Evolutionary conservation across 2,797 vertebrate genomes (phyloP), one percentile per base, ranked within the genome.

Genomic region (Ptychadena robeensis): DNA sequence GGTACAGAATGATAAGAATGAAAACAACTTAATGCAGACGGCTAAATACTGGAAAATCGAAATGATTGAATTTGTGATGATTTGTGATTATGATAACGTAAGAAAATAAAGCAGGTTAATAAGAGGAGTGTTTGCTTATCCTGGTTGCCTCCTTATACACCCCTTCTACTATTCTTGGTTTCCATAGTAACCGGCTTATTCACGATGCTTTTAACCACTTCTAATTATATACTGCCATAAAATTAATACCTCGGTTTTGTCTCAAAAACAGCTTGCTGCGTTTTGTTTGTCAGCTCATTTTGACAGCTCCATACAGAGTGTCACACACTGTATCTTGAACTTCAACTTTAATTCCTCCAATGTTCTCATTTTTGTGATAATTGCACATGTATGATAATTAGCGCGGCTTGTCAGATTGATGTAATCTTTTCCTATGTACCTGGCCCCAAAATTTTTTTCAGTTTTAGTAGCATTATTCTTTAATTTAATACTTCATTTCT

Each of bases 171-270:
- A 87, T 89, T 87, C 82, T 86, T 89, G 85, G 94, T 95, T 94
- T 82, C 93, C 91, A 95, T 94, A 87, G 93, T 87, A 90, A 94
- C 94, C 83, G 76, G 86, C 86, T 93, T 93, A 93, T 93, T 94
- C 90, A 91, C 86, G 91, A 91, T 91, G 88, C 90, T 90, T 79
- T 84, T 89, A 92, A 86, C 86, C 90, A 91, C 89, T 92, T 93
- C 92, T 93, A 93, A 94, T 94, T 93, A 93, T 91, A 93, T 88
- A 88, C 88, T 89, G 90, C 90, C 88, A 89, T 90, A 92, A 92
- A 92, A 92, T 92, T 91, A 93, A 92, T 93, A 93, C 90, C 89
- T 90, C 85, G 87, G 86, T 88, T 90, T 90, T 90, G 89, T 91
- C 82, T 87, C 84, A 88, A 88, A 91, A 90, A 91, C 89, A 92